These are phyloP conservation scores for Phrynosoma platyrhinos DNA, from an alignment of 2,113 vertebrate species.

Conservation along the genomic window DNA sequence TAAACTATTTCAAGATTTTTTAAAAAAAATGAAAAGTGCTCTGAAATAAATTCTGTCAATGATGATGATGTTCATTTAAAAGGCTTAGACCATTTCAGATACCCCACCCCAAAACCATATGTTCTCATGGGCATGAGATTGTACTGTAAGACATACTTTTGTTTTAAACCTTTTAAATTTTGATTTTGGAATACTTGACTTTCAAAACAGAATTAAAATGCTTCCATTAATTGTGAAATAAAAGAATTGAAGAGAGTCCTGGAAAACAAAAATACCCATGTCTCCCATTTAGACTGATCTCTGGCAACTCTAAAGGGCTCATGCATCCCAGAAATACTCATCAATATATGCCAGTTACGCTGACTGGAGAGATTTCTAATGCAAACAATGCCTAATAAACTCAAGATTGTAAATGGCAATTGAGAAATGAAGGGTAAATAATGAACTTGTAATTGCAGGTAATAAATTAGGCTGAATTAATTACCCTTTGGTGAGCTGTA, in stretches of 20 bases:
- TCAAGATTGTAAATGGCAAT: constrained; percentile 22
- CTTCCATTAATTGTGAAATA: constrained; percentile 5
- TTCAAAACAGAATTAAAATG: neutral
- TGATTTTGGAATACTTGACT: neutral
- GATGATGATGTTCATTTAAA: neutral
- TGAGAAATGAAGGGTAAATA: constrained; percentile 42
- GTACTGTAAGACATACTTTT: neutral
- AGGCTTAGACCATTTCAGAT: neutral
- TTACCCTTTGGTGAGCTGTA: constrained; percentile 33
- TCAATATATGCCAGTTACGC: constrained; percentile 20
- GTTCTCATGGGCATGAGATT: neutral
- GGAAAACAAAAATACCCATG: neutral
- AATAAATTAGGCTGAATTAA: constrained; percentile 49
- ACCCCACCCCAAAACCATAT: neutral
- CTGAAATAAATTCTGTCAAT: neutral
- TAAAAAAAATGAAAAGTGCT: no score
- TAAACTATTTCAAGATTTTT: no score
- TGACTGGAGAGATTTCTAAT: constrained; percentile 18
- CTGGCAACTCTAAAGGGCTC: neutral
- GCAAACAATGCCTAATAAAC: constrained; percentile 40
- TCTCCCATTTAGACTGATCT: neutral
- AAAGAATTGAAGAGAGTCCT: neutral
- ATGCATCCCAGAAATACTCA: constrained; percentile 1
- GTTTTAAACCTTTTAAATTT: neutral
- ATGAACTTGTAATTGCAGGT: constrained; percentile 40